Evolutionary conservation across 2,797 vertebrate species (phyloP).

Genomic region (Malurus splendens): DNA sequence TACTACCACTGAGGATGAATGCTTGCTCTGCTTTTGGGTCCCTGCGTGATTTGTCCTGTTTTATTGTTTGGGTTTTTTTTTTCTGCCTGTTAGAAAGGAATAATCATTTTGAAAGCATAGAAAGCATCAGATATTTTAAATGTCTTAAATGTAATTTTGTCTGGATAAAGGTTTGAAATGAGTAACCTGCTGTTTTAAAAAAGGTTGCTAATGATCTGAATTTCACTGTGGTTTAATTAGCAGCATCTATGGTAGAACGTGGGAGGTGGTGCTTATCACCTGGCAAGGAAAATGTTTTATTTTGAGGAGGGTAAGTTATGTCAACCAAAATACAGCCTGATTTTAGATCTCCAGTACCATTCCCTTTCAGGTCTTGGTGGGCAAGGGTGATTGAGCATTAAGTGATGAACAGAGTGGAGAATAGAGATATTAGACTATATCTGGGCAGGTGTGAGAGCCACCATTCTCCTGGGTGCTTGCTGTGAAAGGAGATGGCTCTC

Average conservation of each 20-base stretch:
- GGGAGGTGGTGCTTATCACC: conserved; percentile 31
- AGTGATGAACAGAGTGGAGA: neutral
- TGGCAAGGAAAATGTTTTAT: neutral
- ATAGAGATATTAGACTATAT: neutral
- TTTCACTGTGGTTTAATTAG: conserved; percentile 52
- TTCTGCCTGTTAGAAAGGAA: neutral
- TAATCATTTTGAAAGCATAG: neutral
- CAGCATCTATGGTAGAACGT: neutral
- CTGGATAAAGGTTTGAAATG: neutral
- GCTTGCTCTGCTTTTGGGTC: neutral
- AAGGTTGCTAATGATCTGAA: conserved; percentile 43
- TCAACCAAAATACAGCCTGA: neutral
- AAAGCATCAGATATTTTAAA: neutral
- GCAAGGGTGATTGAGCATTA: neutral
- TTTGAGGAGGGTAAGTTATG: neutral
- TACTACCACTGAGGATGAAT: neutral
- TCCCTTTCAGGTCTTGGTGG: neutral
- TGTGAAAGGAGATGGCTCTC: neutral
- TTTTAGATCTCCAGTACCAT: neutral
- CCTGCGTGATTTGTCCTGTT: neutral
- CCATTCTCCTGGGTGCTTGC: neutral
- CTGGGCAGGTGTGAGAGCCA: neutral
- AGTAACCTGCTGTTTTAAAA: neutral
- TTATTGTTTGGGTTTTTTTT: neutral
- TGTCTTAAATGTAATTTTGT: neutral